phyloP scores from a whole-genome alignment of 2,888 invertebrate genomes.

The Tetrapedia diversipes region DNA sequence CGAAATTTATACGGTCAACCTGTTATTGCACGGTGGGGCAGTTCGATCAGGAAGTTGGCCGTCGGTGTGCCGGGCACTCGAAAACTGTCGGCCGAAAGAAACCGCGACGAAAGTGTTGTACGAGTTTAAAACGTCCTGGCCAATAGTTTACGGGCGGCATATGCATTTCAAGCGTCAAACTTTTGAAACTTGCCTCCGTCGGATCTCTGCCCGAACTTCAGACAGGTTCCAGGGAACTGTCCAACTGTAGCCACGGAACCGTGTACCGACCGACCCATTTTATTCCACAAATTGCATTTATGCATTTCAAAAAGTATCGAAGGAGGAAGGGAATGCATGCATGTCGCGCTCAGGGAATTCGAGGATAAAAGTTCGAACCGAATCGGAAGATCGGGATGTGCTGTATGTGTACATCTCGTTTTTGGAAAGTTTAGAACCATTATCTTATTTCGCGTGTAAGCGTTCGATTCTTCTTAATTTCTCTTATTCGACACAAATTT shows the following conservation, averaged over 20 bases:
- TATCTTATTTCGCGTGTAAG: too few relatives aligned
- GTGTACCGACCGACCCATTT: not conserved
- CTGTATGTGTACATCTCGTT: too few relatives aligned
- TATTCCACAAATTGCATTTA: not conserved
- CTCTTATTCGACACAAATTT: too few relatives aligned
- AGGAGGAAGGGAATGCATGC: too few relatives aligned
- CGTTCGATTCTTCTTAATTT: too few relatives aligned
- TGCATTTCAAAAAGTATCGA: not conserved
- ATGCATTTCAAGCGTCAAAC: slow-evolving; percentile 28
- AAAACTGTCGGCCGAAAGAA: not conserved
- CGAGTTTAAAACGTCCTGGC: slow-evolving; percentile 9
- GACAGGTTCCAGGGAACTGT: not conserved
- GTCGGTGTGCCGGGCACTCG: not conserved
- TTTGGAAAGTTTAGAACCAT: too few relatives aligned
- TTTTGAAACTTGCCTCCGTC: slow-evolving; percentile 12
- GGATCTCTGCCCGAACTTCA: slow-evolving; percentile 25
- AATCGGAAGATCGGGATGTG: too few relatives aligned
- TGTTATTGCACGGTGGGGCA: slow-evolving; percentile 4
- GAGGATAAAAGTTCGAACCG: too few relatives aligned
- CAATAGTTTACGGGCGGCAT: not conserved
- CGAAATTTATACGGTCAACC: slow-evolving; percentile 14
- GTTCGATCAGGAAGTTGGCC: slow-evolving; percentile 15
- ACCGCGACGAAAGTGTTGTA: slow-evolving; percentile 38
- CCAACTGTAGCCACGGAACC: not conserved
- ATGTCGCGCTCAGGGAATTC: not conserved